Evolutionary conservation across 2,888 invertebrate genomes (phyloP), one percentile per base, ranked within the genome.

Genomic region (Podabrus alpinus): DNA sequence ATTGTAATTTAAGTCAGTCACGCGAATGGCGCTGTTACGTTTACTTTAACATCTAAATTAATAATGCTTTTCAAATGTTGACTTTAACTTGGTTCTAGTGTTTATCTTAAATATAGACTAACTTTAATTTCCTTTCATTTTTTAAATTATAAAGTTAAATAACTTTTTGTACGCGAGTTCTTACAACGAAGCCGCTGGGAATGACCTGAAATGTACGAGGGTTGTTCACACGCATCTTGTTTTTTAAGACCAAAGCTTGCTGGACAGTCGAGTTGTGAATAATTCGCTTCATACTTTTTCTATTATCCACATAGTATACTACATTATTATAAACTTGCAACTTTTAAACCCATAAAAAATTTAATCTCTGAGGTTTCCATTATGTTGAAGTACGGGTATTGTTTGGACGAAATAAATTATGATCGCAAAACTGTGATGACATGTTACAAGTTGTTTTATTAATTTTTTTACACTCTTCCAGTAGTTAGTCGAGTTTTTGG

Each of bases 1-100:
- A 80, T 80, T 77, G 79, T 77, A 72, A 78, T 77, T 78, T 77
- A 66, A 69, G 66, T 71, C 71, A 71, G 78, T 78, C 78, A 78
- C 74, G 77, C 75, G 73, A 77, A 21, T 17, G 62, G 7, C n/a
- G 62, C 62, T 64, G n/a, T 64, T 64, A 64, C 62, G 62, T 64
- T 64, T 64, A 64, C 62, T 64, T 64, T 64, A 64, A 64, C 62
- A 64, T 64, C 62, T 64, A 64, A 64, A 64, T 64, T 64, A 64
- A 64, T 64, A 64, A 64, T 19, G 62, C 62, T 64, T 19, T n/a
- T 21, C 19, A 64, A 64, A 64, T 64, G 21, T 45, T 45, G 45
- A 64, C 62, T 21, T 45, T 45, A 64, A 64, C 21, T 64, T 64
- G 21, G 9, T 64, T 64, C 21, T 21, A 21, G 17, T 64, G 17